Percentiles rank a stretch among this genome's conserved stretches.
Evolutionary conservation across 2,113 vertebrate genomes (phyloP).

Genomic region (Grammomys surdaster): DNA sequence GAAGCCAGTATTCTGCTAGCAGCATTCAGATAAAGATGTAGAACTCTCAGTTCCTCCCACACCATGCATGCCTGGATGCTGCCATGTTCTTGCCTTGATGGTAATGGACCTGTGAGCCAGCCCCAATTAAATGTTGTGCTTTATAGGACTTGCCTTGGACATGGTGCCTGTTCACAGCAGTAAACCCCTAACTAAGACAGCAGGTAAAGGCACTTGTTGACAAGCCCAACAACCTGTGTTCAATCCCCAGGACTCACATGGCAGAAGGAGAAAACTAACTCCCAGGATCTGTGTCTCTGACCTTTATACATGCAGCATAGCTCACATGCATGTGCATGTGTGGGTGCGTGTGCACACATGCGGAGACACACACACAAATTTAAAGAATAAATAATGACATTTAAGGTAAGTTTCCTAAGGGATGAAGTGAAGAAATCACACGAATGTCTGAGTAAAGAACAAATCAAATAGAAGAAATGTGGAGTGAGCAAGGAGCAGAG

Average conservation of each 20-base stretch:
- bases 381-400: background rate
- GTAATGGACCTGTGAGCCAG: too few relatives aligned
- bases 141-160: too few relatives aligned
- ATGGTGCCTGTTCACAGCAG: too few relatives aligned
- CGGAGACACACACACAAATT: background rate
- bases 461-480: background rate
- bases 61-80: too few relatives aligned
- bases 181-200: background rate
- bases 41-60: too few relatives aligned
- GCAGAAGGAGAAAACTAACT: background rate
- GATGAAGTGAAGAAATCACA: background rate
- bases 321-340: background rate
- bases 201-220: background rate
- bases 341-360: rapidly evolving
- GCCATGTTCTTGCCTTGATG: too few relatives aligned
- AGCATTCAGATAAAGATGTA: too few relatives aligned
- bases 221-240: background rate
- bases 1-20: too few relatives aligned
- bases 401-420: slow-evolving; percentile 9
- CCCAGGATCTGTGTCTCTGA: background rate
- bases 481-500: background rate
- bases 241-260: background rate
- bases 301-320: background rate
- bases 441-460: slow-evolving; percentile 9
- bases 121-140: too few relatives aligned